A percentile compares a stretch with the other conserved stretches of the same genome.
phyloP scores from a whole-genome alignment of 1,140 invertebrate species.

The Bombus cullumanus region DNA sequence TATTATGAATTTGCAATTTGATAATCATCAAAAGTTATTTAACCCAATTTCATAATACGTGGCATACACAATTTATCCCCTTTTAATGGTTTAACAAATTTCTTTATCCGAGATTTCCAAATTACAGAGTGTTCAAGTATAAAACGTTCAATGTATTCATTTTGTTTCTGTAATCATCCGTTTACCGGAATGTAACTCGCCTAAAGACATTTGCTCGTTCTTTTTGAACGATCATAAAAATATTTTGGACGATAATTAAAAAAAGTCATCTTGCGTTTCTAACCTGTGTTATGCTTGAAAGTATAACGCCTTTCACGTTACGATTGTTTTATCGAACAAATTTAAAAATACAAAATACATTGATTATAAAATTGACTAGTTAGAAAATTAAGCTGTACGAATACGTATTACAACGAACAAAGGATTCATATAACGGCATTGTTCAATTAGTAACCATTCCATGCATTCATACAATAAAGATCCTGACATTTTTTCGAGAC shows the following conservation, averaged over 20 bases:
- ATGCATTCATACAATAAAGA: background rate
- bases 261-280: too few species aligned
- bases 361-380: background rate
- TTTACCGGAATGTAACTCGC: background rate
- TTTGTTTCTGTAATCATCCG: too few species aligned
- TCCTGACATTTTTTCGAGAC: constrained; percentile 53
- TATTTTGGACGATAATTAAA: background rate
- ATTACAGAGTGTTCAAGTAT: background rate
- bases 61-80: background rate
- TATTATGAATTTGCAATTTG: constrained; percentile 2
- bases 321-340: background rate
- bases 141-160: background rate
- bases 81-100: background rate
- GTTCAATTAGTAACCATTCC: background rate
- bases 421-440: background rate
- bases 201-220: background rate
- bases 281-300: background rate
- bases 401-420: background rate
- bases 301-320: background rate
- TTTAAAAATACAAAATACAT: background rate
- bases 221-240: background rate
- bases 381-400: background rate
- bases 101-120: background rate
- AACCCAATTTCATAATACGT: constrained; percentile 21
- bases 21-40: constrained; percentile 16